A percentile compares a stretch with the other conserved stretches of the same genome.
Evolutionary conservation across 1,140 invertebrate genomes (phyloP).

Genomic region (Pomphorhynchus laevis): DNA sequence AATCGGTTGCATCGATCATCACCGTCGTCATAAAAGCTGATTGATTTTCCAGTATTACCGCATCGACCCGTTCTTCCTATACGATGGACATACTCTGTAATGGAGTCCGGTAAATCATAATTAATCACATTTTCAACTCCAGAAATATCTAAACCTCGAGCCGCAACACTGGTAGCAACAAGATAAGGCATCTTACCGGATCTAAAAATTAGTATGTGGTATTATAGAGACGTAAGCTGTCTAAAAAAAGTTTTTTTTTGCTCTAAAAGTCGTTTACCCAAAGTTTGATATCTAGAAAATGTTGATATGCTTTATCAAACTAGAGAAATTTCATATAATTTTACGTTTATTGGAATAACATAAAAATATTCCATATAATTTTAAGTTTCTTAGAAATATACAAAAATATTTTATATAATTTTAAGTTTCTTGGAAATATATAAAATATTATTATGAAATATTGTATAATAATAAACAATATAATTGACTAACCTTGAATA

Average conservation of each 20-base stretch:
- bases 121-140: conserved; percentile 53
- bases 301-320: neutral
- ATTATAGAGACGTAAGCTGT: neutral
- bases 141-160: conserved; percentile 42
- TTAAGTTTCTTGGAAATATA: no score
- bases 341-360: no score
- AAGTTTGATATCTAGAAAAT: neutral
- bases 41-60: conserved; percentile 50
- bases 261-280: neutral
- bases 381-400: no score
- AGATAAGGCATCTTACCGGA: conserved; percentile 30
- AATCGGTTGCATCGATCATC: conserved; percentile 18
- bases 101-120: conserved; percentile 40
- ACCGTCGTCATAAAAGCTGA: conserved; percentile 34
- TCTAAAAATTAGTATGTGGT: neutral
- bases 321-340: no score
- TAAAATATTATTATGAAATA: no score
- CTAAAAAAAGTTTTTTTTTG: neutral
- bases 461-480: no score
- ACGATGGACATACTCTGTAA: conserved; percentile 69
- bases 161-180: conserved; percentile 64
- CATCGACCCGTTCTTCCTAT: conserved; percentile 69
- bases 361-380: no score
- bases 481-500: no score
- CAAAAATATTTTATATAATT: no score